Conservation (phyloP, 2,888 invertebrate species). For the Dasypolia templi region DNA sequence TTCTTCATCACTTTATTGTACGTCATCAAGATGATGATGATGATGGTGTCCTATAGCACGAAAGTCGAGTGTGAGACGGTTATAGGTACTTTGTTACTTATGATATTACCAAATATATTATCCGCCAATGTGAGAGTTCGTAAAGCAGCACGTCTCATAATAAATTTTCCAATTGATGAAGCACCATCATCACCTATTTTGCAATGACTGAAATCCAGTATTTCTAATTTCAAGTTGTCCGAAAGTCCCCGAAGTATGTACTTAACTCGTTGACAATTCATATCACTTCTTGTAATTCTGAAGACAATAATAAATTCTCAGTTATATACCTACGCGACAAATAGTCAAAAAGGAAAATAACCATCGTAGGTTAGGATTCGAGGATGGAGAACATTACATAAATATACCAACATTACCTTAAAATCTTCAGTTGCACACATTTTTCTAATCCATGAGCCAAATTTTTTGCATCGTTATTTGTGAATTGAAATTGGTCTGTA, state of each 20-base stretch:
- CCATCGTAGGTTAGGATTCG: neutral
- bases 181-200: slow-evolving; percentile 91
- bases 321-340: neutral
- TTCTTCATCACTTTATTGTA: neutral
- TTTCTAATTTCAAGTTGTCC: slow-evolving; percentile 84
- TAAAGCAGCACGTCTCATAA: slow-evolving; percentile 86
- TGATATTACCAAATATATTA: slow-evolving; percentile 86
- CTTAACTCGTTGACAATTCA: slow-evolving; percentile 86
- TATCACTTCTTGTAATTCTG: slow-evolving; percentile 86
- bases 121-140: slow-evolving; percentile 87
- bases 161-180: slow-evolving; percentile 90
- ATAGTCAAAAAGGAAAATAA: neutral
- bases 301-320: slow-evolving; percentile 43
- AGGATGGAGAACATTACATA: neutral
- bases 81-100: neutral
- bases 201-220: slow-evolving; percentile 92
- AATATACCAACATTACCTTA: slow-evolving; percentile 81
- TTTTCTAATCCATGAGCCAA: slow-evolving; percentile 86
- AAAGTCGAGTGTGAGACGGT: neutral
- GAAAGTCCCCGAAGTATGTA: slow-evolving; percentile 84
- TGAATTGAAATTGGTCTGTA: slow-evolving; percentile 87
- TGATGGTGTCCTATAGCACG: neutral
- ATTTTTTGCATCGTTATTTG: slow-evolving; percentile 87
- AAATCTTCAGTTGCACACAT: slow-evolving; percentile 78
- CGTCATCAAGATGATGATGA: neutral